Evolutionary conservation across 1,140 invertebrate species (phyloP).

Genomic region (Dinothrombium tinctorium): DNA sequence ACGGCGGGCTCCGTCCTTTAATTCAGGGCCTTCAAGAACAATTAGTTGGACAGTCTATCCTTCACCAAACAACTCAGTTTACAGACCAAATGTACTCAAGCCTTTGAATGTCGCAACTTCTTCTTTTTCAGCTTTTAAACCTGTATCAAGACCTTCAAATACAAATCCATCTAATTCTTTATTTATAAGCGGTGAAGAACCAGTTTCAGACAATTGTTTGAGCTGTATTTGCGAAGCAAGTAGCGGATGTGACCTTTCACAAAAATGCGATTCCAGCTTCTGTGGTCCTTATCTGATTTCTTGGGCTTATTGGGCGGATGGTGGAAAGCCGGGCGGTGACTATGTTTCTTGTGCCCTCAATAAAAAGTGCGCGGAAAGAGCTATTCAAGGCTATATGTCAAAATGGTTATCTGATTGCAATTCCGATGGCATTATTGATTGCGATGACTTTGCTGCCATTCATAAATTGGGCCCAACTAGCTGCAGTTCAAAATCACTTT

Average conservation of each 20-base stretch:
- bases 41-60: no score
- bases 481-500: background rate
- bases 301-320: conserved; percentile 2
- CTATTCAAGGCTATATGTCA: conserved; percentile 50
- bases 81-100: no score
- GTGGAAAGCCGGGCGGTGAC: background rate
- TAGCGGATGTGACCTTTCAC: conserved; percentile 8
- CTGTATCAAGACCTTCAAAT: no score
- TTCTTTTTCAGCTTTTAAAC: no score
- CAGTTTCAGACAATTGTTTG: no score
- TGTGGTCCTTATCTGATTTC: conserved; percentile 8
- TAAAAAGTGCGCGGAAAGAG: conserved; percentile 39
- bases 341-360: conserved; percentile 21
- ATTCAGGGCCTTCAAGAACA: no score
- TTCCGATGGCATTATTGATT: conserved; percentile 14
- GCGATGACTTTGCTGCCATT: conserved; percentile 30
- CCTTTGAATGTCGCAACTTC: no score
- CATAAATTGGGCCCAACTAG: conserved; percentile 26
- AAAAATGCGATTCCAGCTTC: conserved; percentile 7
- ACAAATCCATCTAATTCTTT: no score
- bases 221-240: conserved; percentile 8
- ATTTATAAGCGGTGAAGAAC: no score
- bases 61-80: no score
- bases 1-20: no score
- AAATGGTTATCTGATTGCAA: conserved; percentile 61